A percentile compares a stretch with the other conserved stretches of the same genome.
Conservation (phyloP, 2,797 vertebrate genomes). For the Mormyrus proboscirostris region DNA sequence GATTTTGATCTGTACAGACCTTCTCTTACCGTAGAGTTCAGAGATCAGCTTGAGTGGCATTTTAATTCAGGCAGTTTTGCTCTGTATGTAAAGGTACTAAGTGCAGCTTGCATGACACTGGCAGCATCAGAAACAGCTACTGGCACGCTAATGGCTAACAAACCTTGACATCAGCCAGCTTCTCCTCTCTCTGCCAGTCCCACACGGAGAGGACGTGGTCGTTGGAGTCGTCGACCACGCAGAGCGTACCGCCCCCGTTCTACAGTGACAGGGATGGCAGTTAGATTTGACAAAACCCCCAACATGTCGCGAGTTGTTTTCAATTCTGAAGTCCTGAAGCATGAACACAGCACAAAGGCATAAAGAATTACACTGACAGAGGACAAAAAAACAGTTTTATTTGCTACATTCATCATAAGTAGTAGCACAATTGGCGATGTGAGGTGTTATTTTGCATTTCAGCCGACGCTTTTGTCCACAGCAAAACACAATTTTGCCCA, state of each 20-base stretch:
- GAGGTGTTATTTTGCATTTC: not conserved
- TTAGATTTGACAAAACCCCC: not conserved
- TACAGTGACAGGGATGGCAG: conserved; percentile 41
- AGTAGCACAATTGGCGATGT: not conserved
- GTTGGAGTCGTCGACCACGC: conserved; percentile 90
- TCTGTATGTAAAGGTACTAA: not conserved
- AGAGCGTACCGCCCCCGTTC: conserved; percentile 90
- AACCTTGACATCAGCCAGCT: conserved; percentile 89
- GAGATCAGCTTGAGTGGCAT: not conserved
- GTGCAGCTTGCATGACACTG: not conserved
- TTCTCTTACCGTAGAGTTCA: not conserved
- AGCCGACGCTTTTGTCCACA: not conserved
- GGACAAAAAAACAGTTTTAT: not conserved
- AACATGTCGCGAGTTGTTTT: not conserved
- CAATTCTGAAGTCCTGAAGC: not conserved
- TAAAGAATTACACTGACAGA: not conserved
- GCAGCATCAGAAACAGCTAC: not conserved
- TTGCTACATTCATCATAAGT: not conserved
- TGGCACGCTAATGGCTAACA: not conserved
- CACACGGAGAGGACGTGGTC: conserved; percentile 94
- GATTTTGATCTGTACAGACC: not conserved
- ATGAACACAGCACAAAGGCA: not conserved
- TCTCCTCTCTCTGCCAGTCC: conserved; percentile 96
- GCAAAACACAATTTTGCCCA: not conserved
- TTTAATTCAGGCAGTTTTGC: not conserved